These are phyloP conservation scores for Malthinus seriepunctatus DNA, from an alignment of 2,888 invertebrate genomes.

Conservation along the genomic window DNA sequence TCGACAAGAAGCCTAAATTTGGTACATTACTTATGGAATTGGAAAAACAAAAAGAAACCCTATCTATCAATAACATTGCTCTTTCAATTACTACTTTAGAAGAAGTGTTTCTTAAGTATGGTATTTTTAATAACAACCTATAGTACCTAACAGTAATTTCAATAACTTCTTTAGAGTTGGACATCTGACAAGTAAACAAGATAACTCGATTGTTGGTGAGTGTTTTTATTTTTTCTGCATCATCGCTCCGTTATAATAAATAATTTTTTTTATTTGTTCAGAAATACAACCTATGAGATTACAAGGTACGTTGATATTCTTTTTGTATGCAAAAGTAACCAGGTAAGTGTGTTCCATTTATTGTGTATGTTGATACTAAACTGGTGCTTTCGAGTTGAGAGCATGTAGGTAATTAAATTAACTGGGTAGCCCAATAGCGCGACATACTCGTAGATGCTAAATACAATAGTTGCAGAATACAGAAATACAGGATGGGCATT, in stretches of 20 bases:
- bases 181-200: conserved; percentile 10
- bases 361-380: too few relatives aligned
- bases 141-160: conserved; percentile 3
- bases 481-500: too few relatives aligned
- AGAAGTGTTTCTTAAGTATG: conserved; percentile 83
- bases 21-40: conserved; percentile 65
- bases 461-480: too few relatives aligned
- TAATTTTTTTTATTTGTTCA: neutral
- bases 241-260: neutral
- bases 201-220: neutral
- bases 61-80: conserved; percentile 75
- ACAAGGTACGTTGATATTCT: neutral
- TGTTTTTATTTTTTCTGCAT: neutral
- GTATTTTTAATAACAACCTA: neutral
- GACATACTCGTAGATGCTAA: too few relatives aligned
- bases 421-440: too few relatives aligned
- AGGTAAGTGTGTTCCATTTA: too few relatives aligned
- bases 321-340: too few relatives aligned
- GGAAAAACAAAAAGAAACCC: conserved; percentile 63
- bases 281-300: neutral
- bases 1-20: conserved; percentile 60
- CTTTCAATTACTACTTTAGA: conserved; percentile 89
- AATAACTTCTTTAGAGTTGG: conserved; percentile 25
- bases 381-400: too few relatives aligned
- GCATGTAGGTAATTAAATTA: too few relatives aligned